A percentile compares a stretch with the other conserved stretches of the same genome.
Conservation (phyloP, 2,797 vertebrate species). For the Sebastes nivosus region DNA sequence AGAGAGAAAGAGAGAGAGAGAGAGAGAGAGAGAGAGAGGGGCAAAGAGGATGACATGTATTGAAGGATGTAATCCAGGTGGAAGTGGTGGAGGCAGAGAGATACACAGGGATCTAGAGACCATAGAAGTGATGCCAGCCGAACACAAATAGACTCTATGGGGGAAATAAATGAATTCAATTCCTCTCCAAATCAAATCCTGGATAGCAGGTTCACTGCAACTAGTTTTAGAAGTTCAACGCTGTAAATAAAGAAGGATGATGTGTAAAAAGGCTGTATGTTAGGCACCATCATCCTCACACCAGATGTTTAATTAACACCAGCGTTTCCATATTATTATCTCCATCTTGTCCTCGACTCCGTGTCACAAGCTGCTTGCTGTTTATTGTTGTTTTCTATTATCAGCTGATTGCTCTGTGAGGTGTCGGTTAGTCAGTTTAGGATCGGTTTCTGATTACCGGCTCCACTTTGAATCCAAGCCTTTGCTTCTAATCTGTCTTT, state of each 20-base stretch:
- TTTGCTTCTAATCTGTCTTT: background rate
- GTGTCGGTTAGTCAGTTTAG: too few species aligned
- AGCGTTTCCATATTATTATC: background rate
- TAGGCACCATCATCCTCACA: background rate
- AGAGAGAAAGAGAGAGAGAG: background rate
- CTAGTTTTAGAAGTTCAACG: background rate
- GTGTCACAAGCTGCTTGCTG: background rate
- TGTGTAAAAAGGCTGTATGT: background rate
- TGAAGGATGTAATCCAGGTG: slow-evolving; percentile 11
- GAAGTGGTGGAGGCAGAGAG: background rate
- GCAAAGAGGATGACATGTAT: slow-evolving; percentile 25
- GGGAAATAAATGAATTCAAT: background rate
- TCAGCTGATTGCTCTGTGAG: background rate
- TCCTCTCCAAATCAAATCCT: background rate
- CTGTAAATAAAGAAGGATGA: background rate
- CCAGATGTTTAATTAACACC: background rate
- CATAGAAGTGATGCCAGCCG: background rate
- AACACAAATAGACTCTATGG: background rate
- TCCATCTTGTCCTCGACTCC: background rate
- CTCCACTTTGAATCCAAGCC: background rate
- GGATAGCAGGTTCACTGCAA: background rate
- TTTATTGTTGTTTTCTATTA: background rate
- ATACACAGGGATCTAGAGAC: background rate
- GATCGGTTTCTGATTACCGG: background rate
- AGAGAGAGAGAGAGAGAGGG: background rate